Base-by-base conservation (phyloP, 2,888 invertebrate species). In the Biston betularia region DNA sequence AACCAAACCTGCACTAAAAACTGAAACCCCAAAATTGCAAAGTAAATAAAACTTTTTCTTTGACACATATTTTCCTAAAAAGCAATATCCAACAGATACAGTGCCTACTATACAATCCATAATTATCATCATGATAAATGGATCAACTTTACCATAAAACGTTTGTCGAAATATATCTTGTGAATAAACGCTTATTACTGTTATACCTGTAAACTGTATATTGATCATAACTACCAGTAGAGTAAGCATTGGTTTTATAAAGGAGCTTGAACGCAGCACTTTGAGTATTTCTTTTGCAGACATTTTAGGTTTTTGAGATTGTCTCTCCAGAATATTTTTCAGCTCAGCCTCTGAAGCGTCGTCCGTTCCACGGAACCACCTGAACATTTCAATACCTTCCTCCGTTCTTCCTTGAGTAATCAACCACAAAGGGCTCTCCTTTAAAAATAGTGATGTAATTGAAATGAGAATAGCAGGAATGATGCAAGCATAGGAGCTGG, bases 361-460 rank as follows among this genome's bases (percentile, higher is more conserved):
- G 1, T 59, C 70, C 0, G 71, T 73, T 0, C 83, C 83, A 45
- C 84, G 75, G 45, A 79, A 81, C 81, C 80, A 80, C 65, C 73
- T 72, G 14, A 81, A 84, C 7, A 67, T 48, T 49, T 75, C 69
- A 0, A 74, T 66, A 0, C 82, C 84, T 74, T 82, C 76, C 1
- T 77, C 76, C 1, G 71, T 65, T 57, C 70, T 76, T 5, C 81
- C 80, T 63, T 79, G 81, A 4, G 77, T 68, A 56, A 84, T 79
- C 14, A 81, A 70, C 84, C 84, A 84, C 6, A 81, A 42, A 0
- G 83, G 83, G 38, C 81, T 82, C 62, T 84, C 84, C 72, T 78
- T 78, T 33, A 83, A 57, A 35, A 68, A 70, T 12, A 63, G 34
- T 14, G 64, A 60, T 4, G 50, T 10, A 4, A 66, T 38, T 11